phyloP scores from a whole-genome alignment of 2,797 vertebrate species.

The Rhadinocentrus ornatus region DNA sequence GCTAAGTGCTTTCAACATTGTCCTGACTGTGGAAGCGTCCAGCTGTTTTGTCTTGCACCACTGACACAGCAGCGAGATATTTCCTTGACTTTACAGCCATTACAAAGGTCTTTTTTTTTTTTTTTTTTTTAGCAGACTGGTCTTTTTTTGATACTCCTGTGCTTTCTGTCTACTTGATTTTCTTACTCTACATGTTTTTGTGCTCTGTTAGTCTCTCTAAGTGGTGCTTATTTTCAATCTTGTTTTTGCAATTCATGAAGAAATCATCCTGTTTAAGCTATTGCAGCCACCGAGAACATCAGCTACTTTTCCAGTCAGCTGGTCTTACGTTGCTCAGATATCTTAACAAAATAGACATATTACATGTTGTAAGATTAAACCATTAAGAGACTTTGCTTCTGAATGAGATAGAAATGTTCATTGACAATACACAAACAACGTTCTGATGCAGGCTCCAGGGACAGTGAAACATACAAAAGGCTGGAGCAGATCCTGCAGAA shows the following conservation, averaged over 20 bases:
- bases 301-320: not conserved
- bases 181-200: slow-evolving; percentile 40
- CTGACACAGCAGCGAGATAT: slow-evolving; percentile 49
- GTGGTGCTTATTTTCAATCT: slow-evolving; percentile 37
- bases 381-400: not conserved
- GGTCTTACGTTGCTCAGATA: not conserved
- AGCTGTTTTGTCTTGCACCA: slow-evolving; percentile 66
- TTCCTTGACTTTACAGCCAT: slow-evolving; percentile 54
- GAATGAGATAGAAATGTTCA: not conserved
- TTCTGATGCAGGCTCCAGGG: not conserved
- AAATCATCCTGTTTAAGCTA: slow-evolving; percentile 23
- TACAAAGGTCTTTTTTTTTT: slow-evolving; percentile 12
- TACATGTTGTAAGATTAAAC: not conserved
- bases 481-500: not conserved
- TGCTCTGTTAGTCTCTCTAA: slow-evolving; percentile 48
- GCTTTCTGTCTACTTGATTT: slow-evolving; percentile 34
- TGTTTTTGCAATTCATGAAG: slow-evolving; percentile 24
- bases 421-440: not conserved
- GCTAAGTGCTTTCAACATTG: slow-evolving; percentile 67
- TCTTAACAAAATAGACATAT: not conserved
- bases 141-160: slow-evolving; percentile 21
- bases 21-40: slow-evolving; percentile 62
- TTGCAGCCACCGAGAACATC: slow-evolving; percentile 10
- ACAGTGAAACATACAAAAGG: not conserved
- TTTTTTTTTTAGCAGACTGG: slow-evolving; percentile 44